Evolutionary conservation across 2,113 vertebrate species (phyloP), one percentile per base, ranked within the genome.

Genomic region (Clarias batrachus): DNA sequence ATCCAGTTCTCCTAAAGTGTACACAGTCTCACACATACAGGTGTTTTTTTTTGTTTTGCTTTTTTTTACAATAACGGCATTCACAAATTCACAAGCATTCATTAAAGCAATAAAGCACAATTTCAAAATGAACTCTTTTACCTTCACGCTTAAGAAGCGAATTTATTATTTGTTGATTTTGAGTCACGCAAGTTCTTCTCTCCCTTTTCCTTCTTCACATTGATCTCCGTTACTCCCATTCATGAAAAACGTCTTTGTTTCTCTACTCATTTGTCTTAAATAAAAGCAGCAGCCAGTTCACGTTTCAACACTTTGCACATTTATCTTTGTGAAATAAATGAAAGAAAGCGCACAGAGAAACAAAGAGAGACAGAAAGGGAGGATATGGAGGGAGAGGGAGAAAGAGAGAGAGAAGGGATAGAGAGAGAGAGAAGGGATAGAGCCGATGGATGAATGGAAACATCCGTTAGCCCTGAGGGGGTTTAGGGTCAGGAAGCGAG

Each of bases 391-490:
- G 30, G 56, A 30, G 71, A 11, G 63, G 30, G n/a, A 25, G 25
- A 71, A 54, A 37, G 83, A 62, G 33, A 41, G 87, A 10, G 62
- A 70, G 12, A 2, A 41, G 83, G 48, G 65, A 41, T 7, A 0
- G 56, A 6, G 30, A n/a, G 83, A 70, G 63, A 88, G 62, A 70
- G 12, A 2, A 41, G 83, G 48, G 65, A 41, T 7, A 0, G 56
- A 6, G 30, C 5, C 41, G 76, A 68, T 14, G 81, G 84, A 70
- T 73, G 60, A 74, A 85, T 81, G 84, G 59, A 81, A 30, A 85
- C 87, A 84, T 56, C 56, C 82, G 81, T 88, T 85, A 83, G 86
- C 85, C 92, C 89, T 84, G 10, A 3, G 89, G 92, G 90, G 92
- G 88, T 78, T 92, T 21, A 85, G 78, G 65, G 88, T 90, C 88